Percentiles rank a stretch among this genome's conserved stretches.
These are phyloP conservation scores for Melanotus villosus DNA, from an alignment of 2,888 invertebrate genomes.

Conservation along the genomic window DNA sequence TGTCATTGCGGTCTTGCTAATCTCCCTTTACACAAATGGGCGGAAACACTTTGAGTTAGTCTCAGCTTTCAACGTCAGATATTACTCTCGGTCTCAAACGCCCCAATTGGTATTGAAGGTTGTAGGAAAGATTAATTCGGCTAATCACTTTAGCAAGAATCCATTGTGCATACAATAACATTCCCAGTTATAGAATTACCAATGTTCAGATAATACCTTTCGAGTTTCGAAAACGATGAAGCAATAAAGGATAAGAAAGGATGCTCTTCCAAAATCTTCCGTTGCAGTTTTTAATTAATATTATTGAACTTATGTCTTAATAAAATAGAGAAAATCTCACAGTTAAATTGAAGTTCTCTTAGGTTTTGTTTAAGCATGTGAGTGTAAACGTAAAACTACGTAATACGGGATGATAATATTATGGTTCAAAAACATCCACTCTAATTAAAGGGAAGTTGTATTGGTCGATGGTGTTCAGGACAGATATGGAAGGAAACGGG, in stretches of 20 bases:
- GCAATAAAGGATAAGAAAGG: too few species aligned
- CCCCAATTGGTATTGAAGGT: constrained; percentile 18
- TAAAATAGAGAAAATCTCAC: too few species aligned
- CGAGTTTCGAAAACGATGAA: too few species aligned
- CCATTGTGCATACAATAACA: neutral
- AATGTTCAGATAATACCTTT: neutral
- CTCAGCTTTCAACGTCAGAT: constrained; percentile 29
- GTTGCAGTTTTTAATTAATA: too few species aligned
- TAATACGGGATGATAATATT: neutral
- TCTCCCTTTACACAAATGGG: constrained; percentile 37
- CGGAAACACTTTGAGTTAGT: constrained; percentile 34
- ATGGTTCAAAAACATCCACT: constrained; percentile 29
- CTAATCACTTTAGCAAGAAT: constrained; percentile 15
- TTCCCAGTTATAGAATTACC: neutral
- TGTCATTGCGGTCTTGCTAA: constrained; percentile 37
- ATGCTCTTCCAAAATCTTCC: too few species aligned
- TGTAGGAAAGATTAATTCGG: constrained; percentile 25
- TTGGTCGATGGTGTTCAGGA: constrained; percentile 11
- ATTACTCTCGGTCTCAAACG: constrained; percentile 21
- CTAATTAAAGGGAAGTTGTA: constrained; percentile 30
- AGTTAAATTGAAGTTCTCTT: too few species aligned
- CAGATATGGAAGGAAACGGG: constrained; percentile 31
- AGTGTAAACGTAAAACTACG: too few species aligned
- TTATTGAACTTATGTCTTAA: too few species aligned
- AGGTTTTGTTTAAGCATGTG: too few species aligned